phyloP scores from a whole-genome alignment of 2,888 invertebrate genomes.

The Spodoptera exigua region DNA sequence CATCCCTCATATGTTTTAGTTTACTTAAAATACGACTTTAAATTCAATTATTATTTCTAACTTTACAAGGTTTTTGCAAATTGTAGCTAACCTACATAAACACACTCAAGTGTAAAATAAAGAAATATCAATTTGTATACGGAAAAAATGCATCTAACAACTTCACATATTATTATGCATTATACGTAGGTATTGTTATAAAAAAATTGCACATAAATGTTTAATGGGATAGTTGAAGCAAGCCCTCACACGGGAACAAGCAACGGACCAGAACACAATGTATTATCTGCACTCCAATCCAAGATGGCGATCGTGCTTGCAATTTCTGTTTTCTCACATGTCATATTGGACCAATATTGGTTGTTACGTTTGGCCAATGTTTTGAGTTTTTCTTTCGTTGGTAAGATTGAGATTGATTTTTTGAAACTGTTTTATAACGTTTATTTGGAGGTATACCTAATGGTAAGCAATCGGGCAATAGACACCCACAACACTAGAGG shows the following conservation, averaged over 20 bases:
- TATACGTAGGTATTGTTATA: slow-evolving; percentile 10
- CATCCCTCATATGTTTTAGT: no score
- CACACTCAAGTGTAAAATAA: background rate
- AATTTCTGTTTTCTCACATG: slow-evolving; percentile 58
- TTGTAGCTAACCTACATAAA: no score
- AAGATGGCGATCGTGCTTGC: slow-evolving; percentile 49
- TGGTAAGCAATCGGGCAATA: no score
- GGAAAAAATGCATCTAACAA: slow-evolving; percentile 28
- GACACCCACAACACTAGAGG: no score
- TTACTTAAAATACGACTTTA: no score
- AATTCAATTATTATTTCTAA: no score
- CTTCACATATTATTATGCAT: slow-evolving; percentile 15
- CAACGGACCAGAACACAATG: slow-evolving; percentile 59
- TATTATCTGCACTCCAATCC: slow-evolving; percentile 47
- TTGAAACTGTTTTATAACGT: no score
- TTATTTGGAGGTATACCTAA: no score
- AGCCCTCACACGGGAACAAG: slow-evolving; percentile 61
- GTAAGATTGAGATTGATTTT: no score
- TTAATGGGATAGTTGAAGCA: slow-evolving; percentile 37
- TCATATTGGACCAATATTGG: slow-evolving; percentile 23
- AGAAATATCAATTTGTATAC: slow-evolving; percentile 24
- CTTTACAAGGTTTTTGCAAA: no score
- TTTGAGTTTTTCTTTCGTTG: background rate
- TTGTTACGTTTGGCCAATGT: slow-evolving; percentile 18
- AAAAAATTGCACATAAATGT: slow-evolving; percentile 53